Conservation (phyloP, 2,113 vertebrate genomes). For the Mobula hypostoma region DNA sequence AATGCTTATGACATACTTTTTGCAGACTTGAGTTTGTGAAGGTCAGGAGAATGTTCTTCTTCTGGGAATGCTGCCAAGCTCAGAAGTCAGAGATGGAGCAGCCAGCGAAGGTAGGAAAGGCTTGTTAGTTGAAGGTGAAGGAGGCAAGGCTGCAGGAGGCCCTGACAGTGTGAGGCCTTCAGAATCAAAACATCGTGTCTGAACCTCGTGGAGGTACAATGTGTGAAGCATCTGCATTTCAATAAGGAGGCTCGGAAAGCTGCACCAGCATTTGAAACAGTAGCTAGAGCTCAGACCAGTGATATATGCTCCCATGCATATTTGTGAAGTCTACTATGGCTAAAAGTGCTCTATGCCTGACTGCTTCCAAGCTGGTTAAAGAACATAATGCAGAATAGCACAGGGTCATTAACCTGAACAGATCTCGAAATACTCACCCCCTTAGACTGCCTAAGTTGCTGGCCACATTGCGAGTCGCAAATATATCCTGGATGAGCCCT, state of each 20-base stretch:
- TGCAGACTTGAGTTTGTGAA: background rate
- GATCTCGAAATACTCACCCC: too few species aligned
- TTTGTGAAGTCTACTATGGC: background rate
- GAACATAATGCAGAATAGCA: too few species aligned
- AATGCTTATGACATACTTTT: background rate
- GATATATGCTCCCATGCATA: background rate
- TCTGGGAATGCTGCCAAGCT: background rate
- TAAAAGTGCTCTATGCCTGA: background rate
- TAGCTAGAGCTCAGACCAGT: background rate
- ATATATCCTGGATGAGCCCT: too few species aligned
- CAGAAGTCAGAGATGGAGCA: background rate
- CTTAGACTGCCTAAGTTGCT: too few species aligned
- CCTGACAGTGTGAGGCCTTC: background rate
- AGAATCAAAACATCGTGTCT: background rate
- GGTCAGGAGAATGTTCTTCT: background rate
- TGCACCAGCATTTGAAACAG: background rate
- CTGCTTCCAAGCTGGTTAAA: background rate
- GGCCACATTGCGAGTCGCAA: too few species aligned
- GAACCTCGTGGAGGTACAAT: background rate
- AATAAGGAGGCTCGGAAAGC: too few species aligned
- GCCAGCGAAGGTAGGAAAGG: background rate
- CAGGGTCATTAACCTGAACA: too few species aligned
- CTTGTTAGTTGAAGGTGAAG: background rate
- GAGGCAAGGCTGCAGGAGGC: background rate
- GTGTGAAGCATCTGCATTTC: background rate